Conservation (phyloP, 2,797 vertebrate genomes). For the Cephalopachus bancanus region DNA sequence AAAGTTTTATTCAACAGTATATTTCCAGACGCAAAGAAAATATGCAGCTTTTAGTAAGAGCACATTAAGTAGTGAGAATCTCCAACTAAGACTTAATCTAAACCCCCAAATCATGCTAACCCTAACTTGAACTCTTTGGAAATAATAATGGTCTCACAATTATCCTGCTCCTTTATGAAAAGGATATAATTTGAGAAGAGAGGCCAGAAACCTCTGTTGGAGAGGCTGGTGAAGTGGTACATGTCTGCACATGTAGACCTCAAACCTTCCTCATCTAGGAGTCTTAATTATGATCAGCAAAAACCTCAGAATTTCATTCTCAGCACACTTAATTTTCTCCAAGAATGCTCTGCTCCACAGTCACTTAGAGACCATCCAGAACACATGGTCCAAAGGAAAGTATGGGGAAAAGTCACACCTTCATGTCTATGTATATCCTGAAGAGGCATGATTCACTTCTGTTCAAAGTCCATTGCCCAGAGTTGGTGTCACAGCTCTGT, state of each 20-base stretch:
- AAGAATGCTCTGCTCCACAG: not conserved
- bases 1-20: no score
- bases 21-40: not conserved
- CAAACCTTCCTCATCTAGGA: not conserved
- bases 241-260: not conserved
- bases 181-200: not conserved
- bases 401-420: rapidly evolving
- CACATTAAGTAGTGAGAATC: not conserved
- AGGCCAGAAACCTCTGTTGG: not conserved
- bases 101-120: not conserved
- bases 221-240: not conserved
- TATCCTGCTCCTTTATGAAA: not conserved
- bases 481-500: not conserved
- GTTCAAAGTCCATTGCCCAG: no score
- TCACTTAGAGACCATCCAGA: not conserved
- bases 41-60: not conserved
- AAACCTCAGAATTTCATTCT: not conserved
- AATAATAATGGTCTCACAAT: not conserved
- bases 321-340: not conserved
- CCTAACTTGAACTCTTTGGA: not conserved
- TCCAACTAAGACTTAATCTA: not conserved
- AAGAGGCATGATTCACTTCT: not conserved
- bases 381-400: rapidly evolving
- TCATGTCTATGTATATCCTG: not conserved
- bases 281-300: not conserved